These are phyloP conservation scores for Drosophila histrio DNA, from an alignment of 2,888 invertebrate species.

Conservation along the genomic window DNA sequence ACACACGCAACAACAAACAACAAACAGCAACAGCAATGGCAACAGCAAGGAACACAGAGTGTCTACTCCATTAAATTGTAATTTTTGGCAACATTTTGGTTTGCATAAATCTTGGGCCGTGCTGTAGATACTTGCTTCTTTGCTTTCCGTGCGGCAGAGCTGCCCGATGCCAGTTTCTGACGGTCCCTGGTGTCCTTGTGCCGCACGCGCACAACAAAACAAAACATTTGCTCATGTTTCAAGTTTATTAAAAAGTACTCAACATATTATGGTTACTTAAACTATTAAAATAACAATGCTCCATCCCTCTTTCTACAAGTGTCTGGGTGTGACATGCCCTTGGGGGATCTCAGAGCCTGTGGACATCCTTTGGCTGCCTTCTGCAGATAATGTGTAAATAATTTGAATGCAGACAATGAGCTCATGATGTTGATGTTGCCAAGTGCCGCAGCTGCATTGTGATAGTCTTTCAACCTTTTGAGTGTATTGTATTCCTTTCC, in stretches of 20 bases:
- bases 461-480: not conserved
- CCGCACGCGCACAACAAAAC: slow-evolving; percentile 48
- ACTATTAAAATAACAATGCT: slow-evolving; percentile 77
- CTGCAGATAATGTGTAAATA: slow-evolving; percentile 70
- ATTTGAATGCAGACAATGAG: slow-evolving; percentile 62
- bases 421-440: not conserved
- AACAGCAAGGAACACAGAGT: slow-evolving; percentile 22
- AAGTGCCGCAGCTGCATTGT: slow-evolving; percentile 6
- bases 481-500: not conserved
- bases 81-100: slow-evolving; percentile 81
- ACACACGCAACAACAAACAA: slow-evolving; percentile 8
- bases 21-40: not conserved
- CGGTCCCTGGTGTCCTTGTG: slow-evolving; percentile 56
- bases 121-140: slow-evolving; percentile 33
- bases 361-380: slow-evolving; percentile 40
- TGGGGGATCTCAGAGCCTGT: slow-evolving; percentile 8
- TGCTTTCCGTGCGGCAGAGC: not conserved
- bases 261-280: slow-evolving; percentile 80
- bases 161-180: slow-evolving; percentile 1
- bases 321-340: slow-evolving; percentile 34
- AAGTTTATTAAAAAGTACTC: slow-evolving; percentile 80
- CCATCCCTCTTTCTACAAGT: slow-evolving; percentile 16
- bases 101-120: slow-evolving; percentile 76
- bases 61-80: slow-evolving; percentile 82
- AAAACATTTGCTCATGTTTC: slow-evolving; percentile 72